These are phyloP conservation scores for Bubo scandiacus DNA, from an alignment of 2,113 vertebrate genomes.

Conservation along the genomic window DNA sequence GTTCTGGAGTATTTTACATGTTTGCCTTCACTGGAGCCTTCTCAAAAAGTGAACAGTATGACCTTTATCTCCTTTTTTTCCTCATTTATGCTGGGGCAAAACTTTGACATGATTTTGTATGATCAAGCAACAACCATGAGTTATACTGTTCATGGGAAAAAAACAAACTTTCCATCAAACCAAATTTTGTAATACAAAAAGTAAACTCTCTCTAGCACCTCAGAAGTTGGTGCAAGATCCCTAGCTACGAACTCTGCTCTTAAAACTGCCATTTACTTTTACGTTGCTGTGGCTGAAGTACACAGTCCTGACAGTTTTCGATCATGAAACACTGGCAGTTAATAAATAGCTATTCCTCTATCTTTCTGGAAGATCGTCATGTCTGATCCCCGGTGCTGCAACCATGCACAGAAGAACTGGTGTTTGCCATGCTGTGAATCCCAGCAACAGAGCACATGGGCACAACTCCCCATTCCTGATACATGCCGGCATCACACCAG, in stretches of 20 bases:
- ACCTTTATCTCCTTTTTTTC: not conserved
- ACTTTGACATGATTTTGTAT: not conserved
- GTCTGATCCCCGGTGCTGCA: not conserved
- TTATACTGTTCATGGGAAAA: not conserved
- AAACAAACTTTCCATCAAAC: not conserved
- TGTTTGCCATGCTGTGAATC: not conserved
- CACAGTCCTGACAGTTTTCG: not conserved
- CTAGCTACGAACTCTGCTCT: not conserved
- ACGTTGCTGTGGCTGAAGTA: not conserved
- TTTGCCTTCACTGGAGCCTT: not conserved
- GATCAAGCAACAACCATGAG: not conserved
- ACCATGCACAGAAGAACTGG: not conserved
- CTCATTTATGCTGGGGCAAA: not conserved
- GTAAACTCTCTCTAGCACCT: not conserved
- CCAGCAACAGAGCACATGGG: not conserved
- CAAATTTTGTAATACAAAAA: not conserved
- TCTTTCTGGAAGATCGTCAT: not conserved
- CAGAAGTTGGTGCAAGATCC: not conserved
- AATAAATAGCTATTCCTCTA: not conserved
- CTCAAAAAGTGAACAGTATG: not conserved
- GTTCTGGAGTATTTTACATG: not conserved
- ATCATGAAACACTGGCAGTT: not conserved
- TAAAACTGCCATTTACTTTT: not conserved
- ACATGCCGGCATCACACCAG: fast-evolving
- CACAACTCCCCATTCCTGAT: not conserved